These are phyloP conservation scores for Laticauda colubrina DNA, from an alignment of 2,113 vertebrate species.

Conservation along the genomic window DNA sequence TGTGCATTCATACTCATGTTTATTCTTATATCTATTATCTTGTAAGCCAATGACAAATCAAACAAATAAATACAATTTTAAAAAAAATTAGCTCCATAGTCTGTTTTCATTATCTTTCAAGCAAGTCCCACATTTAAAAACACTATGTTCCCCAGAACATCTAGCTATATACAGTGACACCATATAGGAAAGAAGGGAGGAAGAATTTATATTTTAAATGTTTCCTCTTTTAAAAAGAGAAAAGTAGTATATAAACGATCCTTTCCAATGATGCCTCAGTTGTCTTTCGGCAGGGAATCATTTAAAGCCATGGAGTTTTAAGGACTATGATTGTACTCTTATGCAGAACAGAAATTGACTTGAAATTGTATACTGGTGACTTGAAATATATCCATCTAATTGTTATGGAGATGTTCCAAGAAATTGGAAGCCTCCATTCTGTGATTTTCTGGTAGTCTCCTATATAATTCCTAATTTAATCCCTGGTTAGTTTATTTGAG, in stretches of 20 bases:
- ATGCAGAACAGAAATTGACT: neutral
- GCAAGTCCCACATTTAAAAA: neutral
- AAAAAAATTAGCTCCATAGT: constrained; percentile 9
- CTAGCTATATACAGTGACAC: neutral
- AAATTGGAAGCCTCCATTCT: neutral
- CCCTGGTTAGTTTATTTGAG: neutral
- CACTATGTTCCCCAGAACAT: neutral
- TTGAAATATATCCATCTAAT: neutral
- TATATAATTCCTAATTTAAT: neutral
- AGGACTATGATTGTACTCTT: neutral
- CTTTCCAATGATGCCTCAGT: neutral
- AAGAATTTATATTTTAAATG: neutral
- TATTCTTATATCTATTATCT: too few species aligned
- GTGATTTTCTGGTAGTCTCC: neutral
- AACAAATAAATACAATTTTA: too few species aligned
- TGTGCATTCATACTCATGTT: too few species aligned
- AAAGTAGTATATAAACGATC: neutral
- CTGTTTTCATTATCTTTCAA: neutral
- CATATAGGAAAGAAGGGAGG: neutral
- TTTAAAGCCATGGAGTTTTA: neutral
- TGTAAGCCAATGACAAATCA: too few species aligned
- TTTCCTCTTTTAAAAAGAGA: neutral
- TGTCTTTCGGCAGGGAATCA: neutral
- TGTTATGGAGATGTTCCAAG: neutral
- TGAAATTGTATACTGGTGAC: neutral